These are phyloP conservation scores for Andrena hattorfiana DNA, from an alignment of 2,888 invertebrate species.

Conservation along the genomic window DNA sequence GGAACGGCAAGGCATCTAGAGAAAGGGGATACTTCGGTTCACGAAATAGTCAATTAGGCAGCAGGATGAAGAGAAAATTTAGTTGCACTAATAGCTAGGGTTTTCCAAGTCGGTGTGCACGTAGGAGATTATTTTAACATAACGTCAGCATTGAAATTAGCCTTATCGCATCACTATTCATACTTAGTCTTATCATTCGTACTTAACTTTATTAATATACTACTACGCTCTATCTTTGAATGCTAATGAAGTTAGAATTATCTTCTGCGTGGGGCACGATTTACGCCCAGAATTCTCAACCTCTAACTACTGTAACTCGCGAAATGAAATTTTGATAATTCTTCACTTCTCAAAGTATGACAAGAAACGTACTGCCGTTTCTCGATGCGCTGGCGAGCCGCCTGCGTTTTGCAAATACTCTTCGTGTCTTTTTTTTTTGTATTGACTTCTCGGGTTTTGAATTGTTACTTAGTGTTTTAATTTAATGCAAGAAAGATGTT, in stretches of 20 bases:
- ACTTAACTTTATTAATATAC: constrained; percentile 2
- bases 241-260: neutral
- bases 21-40: no score
- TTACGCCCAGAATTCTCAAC: neutral
- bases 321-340: constrained; percentile 8
- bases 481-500: constrained; percentile 14
- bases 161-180: neutral
- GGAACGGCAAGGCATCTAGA: no score
- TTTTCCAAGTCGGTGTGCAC: neutral
- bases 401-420: neutral
- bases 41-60: neutral
- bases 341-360: neutral
- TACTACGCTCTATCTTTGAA: neutral
- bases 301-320: neutral
- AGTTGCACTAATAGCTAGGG: neutral
- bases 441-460: constrained; percentile 3
- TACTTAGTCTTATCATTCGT: constrained; percentile 1
- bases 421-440: neutral
- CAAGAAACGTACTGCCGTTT: neutral
- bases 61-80: neutral
- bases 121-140: neutral
- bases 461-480: constrained; percentile 8
- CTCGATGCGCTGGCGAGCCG: no score
- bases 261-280: neutral
- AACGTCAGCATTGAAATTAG: neutral